Base-by-base conservation (phyloP, 92 coral and sea anemone genomes). In the Actinostola sp. region DNA sequence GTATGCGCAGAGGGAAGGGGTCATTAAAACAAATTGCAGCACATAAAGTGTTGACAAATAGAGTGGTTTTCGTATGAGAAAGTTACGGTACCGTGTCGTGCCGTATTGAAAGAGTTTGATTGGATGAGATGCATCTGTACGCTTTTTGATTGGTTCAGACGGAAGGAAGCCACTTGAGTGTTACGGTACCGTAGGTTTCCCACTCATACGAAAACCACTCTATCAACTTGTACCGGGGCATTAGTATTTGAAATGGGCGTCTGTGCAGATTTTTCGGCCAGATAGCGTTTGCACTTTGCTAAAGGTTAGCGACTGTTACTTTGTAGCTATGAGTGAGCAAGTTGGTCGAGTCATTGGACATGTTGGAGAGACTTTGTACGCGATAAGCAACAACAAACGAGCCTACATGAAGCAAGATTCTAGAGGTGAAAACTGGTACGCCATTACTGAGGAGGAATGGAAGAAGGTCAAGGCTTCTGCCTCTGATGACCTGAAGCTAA, bases 331-430 rank as follows among this genome's bases (percentile, higher is more conserved):
- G 76, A 87, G 64, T 44, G 80, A 73, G 29, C 88, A 81, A 52
- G 87, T 81, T 13, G 76, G 88, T 32, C 63, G 82, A 28, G 52
- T 86, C 5, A 86, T 86, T 35, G 92, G 88, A 19, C 74, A 70
- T 29, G 25, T 20, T 26, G 78, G 78, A 6, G 46, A 56, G 39
- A 61, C 54, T 30, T 51, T 91, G 80, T 91, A 84, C 52, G 93
- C 90, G 31, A 76, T 91, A 31, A 75, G 88, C 7, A 72, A 75
- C 15, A 91, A 87, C 74, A 78, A 58, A 53, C 63, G 81, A 25
- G 89, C 90, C 20, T 91, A 91, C 83, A 87, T 91, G 90, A 80
- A 76, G 67, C 81, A 88, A 66, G 53, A 41, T 6, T 57, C 85
- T 30, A 38, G 70, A 4, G 48, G 54, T 0, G 74, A 67, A 0